phyloP scores from a whole-genome alignment of 2,113 vertebrate genomes.

The Crotalus helleri region DNA sequence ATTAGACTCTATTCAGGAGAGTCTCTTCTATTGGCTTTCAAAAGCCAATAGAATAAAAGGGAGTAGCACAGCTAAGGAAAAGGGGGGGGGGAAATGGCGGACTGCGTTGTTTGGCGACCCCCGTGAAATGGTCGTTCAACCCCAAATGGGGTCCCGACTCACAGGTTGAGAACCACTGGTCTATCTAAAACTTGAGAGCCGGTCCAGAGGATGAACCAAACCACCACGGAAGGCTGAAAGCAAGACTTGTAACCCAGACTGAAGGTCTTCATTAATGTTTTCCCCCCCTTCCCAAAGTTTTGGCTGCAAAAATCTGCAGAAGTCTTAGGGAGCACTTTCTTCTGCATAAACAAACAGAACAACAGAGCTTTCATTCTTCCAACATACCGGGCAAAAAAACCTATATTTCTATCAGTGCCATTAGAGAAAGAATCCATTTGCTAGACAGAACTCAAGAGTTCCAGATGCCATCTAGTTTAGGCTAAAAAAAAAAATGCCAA shows the following conservation, averaged over 20 bases:
- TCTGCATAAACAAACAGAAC: not conserved
- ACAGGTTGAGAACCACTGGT: too few relatives aligned
- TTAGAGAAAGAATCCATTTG: not conserved
- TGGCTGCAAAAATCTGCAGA: not conserved
- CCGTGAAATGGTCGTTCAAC: too few relatives aligned
- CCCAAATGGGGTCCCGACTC: too few relatives aligned
- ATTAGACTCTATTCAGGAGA: too few relatives aligned
- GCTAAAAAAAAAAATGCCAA: too few relatives aligned
- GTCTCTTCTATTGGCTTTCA: too few relatives aligned
- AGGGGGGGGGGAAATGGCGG: too few relatives aligned
- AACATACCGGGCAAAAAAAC: not conserved
- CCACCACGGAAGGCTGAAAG: not conserved
- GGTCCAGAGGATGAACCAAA: not conserved
- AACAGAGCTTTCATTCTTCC: not conserved
- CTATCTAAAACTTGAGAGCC: not conserved
- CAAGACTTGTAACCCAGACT: not conserved
- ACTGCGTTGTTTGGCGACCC: too few relatives aligned
- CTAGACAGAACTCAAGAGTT: not conserved
- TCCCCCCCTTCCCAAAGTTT: not conserved
- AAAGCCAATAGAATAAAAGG: too few relatives aligned
- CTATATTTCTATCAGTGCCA: not conserved
- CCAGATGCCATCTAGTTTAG: not conserved
- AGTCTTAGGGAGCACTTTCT: not conserved
- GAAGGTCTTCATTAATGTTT: not conserved
- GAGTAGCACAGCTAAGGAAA: too few relatives aligned